Evolutionary conservation across 2,888 invertebrate genomes (phyloP).

Genomic region (Amiota minor): DNA sequence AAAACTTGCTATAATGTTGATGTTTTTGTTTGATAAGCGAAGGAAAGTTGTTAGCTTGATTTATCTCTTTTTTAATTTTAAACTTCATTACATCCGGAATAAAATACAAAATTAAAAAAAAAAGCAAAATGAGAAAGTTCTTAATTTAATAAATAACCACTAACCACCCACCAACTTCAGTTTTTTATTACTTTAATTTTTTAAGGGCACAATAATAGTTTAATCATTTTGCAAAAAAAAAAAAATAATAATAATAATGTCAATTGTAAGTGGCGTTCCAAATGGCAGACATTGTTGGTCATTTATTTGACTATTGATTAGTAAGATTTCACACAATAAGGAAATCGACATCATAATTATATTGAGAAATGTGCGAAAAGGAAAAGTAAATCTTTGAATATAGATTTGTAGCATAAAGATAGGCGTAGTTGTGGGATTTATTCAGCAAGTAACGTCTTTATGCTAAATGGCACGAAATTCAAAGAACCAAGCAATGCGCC

Average conservation of each 20-base stretch:
- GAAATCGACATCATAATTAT: conserved; percentile 26
- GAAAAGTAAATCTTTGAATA: conserved; percentile 7
- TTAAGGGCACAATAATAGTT: no score
- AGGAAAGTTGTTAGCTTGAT: no score
- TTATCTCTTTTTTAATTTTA: no score
- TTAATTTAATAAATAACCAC: no score
- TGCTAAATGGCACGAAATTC: conserved; percentile 46
- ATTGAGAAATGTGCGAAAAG: conserved; percentile 24
- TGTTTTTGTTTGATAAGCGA: conserved; percentile 62
- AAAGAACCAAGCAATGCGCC: conserved; percentile 54
- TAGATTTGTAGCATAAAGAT: not conserved
- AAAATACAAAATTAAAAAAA: no score
- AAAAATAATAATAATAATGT: no score
- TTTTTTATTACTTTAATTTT: not conserved
- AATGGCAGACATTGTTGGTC: not conserved
- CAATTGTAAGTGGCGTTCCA: conserved; percentile 12
- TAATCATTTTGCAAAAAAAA: not conserved
- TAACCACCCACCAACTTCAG: not conserved
- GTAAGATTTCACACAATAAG: conserved; percentile 24
- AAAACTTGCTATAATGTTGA: conserved; percentile 65
- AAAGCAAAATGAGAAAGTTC: no score
- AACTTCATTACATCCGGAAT: no score
- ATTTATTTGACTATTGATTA: conserved; percentile 14
- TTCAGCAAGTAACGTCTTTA: not conserved
- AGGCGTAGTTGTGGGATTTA: not conserved